Evolutionary conservation across 2,888 invertebrate genomes (phyloP), one percentile per base, ranked within the genome.

Genomic region (Crocallis elinguaria): DNA sequence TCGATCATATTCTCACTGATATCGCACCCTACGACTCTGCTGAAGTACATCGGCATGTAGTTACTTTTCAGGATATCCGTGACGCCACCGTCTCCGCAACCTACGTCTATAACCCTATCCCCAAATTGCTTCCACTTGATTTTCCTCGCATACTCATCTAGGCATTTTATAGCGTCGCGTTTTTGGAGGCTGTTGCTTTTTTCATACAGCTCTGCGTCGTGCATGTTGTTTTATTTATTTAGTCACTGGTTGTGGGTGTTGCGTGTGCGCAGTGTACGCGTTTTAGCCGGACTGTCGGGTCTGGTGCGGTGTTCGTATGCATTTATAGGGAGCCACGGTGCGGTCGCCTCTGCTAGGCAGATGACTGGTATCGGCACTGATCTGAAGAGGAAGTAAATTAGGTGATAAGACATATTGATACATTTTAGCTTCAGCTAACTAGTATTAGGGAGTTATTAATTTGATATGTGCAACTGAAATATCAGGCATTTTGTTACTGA

Each of bases 51-150:
- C 0, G 95, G 94, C 42, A 96, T 71, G 55, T 92, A 84, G 0
- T 54, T 38, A 0, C 94, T 94, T 57, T 94, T 84, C 49, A 97
- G 80, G 23, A 83, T 68, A 21, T 94, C 82, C 0, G 94, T 93
- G 8, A 96, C 94, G 67, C 94, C 93, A 0, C 96, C 96, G 27
- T 95, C 94, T 0, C 96, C 96, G 57, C 94, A 95, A 0, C 96
- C 96, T 29, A 96, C 92, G 67, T 96, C 96, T 50, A 95, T 68
- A 1, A 94, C 76, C n/a, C 80, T 79, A 42, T 84, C 80, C 0
- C 86, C 89, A 41, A 85, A 84, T 9, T 77, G 67, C 43, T 87
- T 87, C 94, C 94, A 94, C 55, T 92, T 86, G 21, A 95, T 83
- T 64, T 90, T 82, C 6, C 84, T 79, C 4, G 92, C 81, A 73